These are phyloP conservation scores for Austrolebias charrua DNA, from an alignment of 2,797 vertebrate genomes.

Conservation along the genomic window DNA sequence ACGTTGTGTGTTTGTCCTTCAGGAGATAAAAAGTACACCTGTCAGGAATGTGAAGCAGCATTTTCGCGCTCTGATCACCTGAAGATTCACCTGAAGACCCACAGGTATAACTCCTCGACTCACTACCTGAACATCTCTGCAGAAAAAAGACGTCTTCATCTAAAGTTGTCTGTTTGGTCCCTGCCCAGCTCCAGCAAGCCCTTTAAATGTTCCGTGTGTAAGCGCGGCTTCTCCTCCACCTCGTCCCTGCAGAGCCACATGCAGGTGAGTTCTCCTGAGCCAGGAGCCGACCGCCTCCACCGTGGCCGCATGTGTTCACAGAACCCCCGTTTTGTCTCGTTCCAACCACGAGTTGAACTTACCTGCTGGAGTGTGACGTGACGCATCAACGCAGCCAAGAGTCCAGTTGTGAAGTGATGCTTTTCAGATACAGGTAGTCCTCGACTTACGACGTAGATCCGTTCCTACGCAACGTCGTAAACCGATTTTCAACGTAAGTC, in stretches of 20 bases:
- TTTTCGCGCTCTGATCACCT: slow-evolving; percentile 99
- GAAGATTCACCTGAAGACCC: slow-evolving; percentile 99
- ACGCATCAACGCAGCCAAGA: too few relatives aligned
- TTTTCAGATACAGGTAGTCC: too few relatives aligned
- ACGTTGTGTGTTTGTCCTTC: neutral
- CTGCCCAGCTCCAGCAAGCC: slow-evolving; percentile 92
- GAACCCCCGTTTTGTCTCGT: too few relatives aligned
- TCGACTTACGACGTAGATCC: too few relatives aligned
- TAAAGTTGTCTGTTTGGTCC: neutral
- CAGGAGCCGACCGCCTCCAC: too few relatives aligned
- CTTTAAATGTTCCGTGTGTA: slow-evolving; percentile 97
- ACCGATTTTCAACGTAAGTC: too few relatives aligned
- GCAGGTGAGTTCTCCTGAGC: slow-evolving; percentile 72
- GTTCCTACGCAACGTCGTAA: too few relatives aligned
- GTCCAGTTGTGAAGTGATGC: too few relatives aligned
- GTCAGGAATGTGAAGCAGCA: slow-evolving; percentile 96
- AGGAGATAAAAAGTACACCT: slow-evolving; percentile 96
- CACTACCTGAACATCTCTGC: neutral
- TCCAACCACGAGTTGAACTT: too few relatives aligned
- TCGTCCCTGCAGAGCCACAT: slow-evolving; percentile 98
- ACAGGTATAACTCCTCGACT: slow-evolving; percentile 76
- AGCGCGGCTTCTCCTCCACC: slow-evolving; percentile 97
- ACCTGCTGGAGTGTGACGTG: too few relatives aligned
- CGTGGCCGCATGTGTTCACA: too few relatives aligned
- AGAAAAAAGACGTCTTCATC: neutral